Evolutionary conservation across 2,888 invertebrate species (phyloP), one percentile per base, ranked within the genome.

Genomic region (Geophilus truncorum): DNA sequence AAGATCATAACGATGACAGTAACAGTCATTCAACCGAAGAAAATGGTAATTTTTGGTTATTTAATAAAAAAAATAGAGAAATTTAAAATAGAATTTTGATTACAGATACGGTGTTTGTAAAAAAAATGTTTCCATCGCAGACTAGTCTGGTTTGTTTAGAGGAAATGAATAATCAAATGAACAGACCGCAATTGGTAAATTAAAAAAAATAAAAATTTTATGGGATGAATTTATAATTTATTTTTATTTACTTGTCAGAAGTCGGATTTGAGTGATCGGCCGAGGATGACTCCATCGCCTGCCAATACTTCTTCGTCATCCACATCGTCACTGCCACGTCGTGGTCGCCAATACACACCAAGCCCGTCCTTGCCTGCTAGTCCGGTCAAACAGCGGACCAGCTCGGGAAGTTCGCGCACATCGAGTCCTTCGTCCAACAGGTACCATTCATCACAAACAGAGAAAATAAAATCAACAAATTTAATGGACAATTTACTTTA

Each of bases 1-100:
- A 82, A 10, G 81, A 82, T 34, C 36, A 32, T 75, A 81, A 57
- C 78, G 82, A 81, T 81, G 82, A 82, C 34, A 82, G 80, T 80
- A 51, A 80, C 25, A 81, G 81, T 79, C 81, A 81, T n/a, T 81
- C 81, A 7, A 82, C 81, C 21, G 81, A 81, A 34, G 82, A 80
- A 51, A 80, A 77, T 80, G 81, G 81, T 81, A 21, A 76, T 51
- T 51, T 34, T n/a, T n/a, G n/a, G 6, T 9, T 25, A 75, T 75
- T 12, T 70, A 21, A 18, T 18, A 21, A 51, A 51, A 51, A 18
- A 51, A 18, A 51, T n/a, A 21, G 51, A 12, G 45, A 15, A 5
- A n/a, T 51, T 51, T 51, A 51, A n/a, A 5, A 21, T 7, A 51
- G 7, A 51, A 18, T n/a, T 40, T 40, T n/a, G 7, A 51, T 51